Conservation (phyloP, 2,113 vertebrate species). For the Phodopus roborovskii region DNA sequence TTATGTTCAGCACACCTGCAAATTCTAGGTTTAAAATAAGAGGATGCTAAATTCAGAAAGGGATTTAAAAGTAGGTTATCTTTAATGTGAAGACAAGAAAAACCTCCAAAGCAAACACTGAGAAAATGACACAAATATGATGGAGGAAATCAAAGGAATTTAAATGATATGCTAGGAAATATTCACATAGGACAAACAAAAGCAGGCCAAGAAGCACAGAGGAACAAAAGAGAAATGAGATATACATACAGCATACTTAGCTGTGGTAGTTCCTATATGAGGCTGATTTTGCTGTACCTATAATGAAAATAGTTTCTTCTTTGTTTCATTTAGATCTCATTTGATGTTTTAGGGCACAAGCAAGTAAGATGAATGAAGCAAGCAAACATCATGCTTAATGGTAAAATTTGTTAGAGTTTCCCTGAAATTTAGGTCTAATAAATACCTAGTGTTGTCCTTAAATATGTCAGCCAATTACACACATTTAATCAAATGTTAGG, state of each 20-base stretch:
- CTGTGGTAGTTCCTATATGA: not conserved
- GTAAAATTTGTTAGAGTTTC: not conserved
- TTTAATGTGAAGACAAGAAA: not conserved
- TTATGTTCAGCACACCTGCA: not conserved
- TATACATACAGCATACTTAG: not conserved
- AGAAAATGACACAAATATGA: not conserved
- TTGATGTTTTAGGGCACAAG: not conserved
- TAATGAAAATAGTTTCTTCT: not conserved
- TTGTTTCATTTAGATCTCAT: slow-evolving; percentile 29
- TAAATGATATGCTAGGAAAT: not conserved
- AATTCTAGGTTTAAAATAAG: not conserved
- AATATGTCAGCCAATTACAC: not conserved
- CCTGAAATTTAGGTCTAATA: not conserved
- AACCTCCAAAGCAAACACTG: not conserved
- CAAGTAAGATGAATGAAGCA: not conserved
- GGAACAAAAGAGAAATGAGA: not conserved
- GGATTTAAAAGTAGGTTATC: not conserved
- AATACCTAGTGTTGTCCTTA: not conserved
- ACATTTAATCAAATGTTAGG: not conserved
- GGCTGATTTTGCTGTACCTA: not conserved
- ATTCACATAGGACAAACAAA: not conserved
- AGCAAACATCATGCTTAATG: not conserved
- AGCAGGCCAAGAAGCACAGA: not conserved
- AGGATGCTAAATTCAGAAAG: not conserved
- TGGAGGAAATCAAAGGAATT: not conserved